Evolutionary conservation across 2,888 invertebrate genomes (phyloP).

Genomic region (Chirona hameri): DNA sequence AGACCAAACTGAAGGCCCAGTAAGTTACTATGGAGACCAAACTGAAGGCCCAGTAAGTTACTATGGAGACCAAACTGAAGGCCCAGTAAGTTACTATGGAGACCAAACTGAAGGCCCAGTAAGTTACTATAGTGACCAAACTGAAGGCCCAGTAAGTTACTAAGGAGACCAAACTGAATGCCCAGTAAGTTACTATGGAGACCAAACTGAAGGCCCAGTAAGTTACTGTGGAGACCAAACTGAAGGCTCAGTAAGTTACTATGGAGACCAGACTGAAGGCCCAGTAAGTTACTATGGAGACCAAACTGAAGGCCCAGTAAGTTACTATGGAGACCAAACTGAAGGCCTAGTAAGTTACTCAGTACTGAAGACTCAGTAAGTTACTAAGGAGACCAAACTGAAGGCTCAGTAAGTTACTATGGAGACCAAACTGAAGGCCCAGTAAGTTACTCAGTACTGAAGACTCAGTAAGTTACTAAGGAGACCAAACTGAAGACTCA

Average conservation of each 20-base stretch:
- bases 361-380: too few species aligned
- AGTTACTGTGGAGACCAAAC: not conserved
- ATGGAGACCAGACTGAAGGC: too few species aligned
- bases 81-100: constrained; percentile 35
- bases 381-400: constrained; percentile 34
- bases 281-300: too few species aligned
- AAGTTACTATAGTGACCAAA: constrained; percentile 28
- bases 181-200: not conserved
- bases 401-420: constrained; percentile 37
- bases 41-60: too few species aligned
- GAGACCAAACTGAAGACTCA: constrained; percentile 38
- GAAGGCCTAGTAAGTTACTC: too few species aligned
- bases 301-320: constrained; percentile 39
- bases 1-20: constrained; percentile 39
- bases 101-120: too few species aligned
- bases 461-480: too few species aligned
- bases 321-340: not conserved
- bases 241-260: too few species aligned
- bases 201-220: constrained; percentile 39
- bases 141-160: constrained; percentile 38
- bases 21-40: constrained; percentile 22
- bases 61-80: constrained; percentile 36
- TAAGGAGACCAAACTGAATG: too few species aligned
- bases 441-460: too few species aligned
- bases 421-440: too few species aligned